Evolutionary conservation across 1,140 invertebrate genomes (phyloP).

Genomic region (Tribolium madens): DNA sequence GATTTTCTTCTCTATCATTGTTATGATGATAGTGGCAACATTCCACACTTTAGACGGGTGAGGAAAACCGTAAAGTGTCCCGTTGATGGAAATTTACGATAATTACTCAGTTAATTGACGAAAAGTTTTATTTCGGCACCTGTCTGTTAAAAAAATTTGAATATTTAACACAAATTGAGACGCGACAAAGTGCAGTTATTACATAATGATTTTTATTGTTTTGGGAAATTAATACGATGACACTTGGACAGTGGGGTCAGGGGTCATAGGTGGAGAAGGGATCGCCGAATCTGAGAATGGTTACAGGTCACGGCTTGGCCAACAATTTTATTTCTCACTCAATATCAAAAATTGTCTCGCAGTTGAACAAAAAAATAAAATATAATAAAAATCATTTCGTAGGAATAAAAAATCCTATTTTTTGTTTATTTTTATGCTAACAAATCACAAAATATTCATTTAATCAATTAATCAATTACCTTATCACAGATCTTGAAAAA

Average conservation of each 20-base stretch:
- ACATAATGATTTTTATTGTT: not conserved
- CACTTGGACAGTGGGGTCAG: not conserved
- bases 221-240: not conserved
- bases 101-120: not conserved
- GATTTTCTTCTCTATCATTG: conserved; percentile 6
- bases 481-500: too few species aligned
- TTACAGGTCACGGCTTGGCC: not conserved
- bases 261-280: not conserved
- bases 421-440: too few species aligned
- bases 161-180: not conserved
- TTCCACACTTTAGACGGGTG: not conserved
- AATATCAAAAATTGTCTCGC: too few species aligned
- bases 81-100: conserved; percentile 1
- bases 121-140: not conserved
- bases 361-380: too few species aligned
- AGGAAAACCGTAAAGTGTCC: conserved; percentile 1
- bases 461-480: too few species aligned
- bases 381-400: too few species aligned
- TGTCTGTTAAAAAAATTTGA: not conserved
- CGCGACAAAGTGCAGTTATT: not conserved
- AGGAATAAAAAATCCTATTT: too few species aligned
- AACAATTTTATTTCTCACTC: too few species aligned
- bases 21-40: not conserved
- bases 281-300: not conserved
- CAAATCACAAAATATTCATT: too few species aligned